Evolutionary conservation across 1,140 invertebrate species (phyloP).

Genomic region (Camponotus floridanus): DNA sequence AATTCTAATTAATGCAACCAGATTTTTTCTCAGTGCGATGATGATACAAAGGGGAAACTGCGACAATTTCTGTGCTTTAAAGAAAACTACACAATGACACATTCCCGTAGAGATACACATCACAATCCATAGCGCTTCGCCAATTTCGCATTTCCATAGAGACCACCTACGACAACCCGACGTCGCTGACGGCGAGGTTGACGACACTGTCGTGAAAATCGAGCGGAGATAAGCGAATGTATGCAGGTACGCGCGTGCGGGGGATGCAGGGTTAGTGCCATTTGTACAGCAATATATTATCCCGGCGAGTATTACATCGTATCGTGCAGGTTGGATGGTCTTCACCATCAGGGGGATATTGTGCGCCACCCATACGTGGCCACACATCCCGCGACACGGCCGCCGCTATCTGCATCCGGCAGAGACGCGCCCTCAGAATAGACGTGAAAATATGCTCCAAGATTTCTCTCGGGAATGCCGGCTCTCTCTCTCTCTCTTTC

Average conservation of each 20-base stretch:
- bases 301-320: slow-evolving; percentile 79
- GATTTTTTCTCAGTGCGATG: too few relatives aligned
- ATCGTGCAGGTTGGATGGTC: slow-evolving; percentile 82
- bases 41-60: background rate
- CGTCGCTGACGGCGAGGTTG: background rate
- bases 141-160: slow-evolving; percentile 10
- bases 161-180: background rate
- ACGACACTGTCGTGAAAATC: slow-evolving; percentile 66
- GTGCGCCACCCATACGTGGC: slow-evolving; percentile 78
- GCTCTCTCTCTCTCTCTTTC: slow-evolving; percentile 43
- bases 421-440: slow-evolving; percentile 79
- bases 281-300: slow-evolving; percentile 84
- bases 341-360: slow-evolving; percentile 84
- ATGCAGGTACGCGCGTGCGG: slow-evolving; percentile 42
- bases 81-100: background rate
- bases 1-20: too few relatives aligned
- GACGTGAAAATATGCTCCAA: slow-evolving; percentile 85
- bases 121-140: slow-evolving; percentile 3
- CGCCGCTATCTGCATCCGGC: slow-evolving; percentile 85
- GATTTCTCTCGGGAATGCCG: slow-evolving; percentile 84
- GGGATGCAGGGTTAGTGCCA: slow-evolving; percentile 66
- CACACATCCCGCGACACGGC: slow-evolving; percentile 72
- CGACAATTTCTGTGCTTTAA: background rate
- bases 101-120: background rate
- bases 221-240: slow-evolving; percentile 71